Percentiles rank a stretch among this genome's conserved stretches.
These are phyloP conservation scores for Lymantria dispar DNA, from an alignment of 2,888 invertebrate genomes.

Conservation along the genomic window DNA sequence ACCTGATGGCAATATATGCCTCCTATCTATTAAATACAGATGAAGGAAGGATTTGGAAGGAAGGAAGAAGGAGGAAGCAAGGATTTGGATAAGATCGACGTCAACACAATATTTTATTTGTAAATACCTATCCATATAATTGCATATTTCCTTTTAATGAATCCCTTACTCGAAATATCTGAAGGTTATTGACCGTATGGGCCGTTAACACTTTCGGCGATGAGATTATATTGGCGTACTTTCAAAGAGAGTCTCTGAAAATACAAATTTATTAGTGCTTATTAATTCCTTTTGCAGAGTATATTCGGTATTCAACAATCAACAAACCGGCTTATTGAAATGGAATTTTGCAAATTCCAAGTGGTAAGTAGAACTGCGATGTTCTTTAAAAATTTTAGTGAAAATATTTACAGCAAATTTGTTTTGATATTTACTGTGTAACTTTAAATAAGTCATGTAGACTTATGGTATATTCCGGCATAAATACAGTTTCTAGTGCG, in stretches of 20 bases:
- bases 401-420: slow-evolving; percentile 7
- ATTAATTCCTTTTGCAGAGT: slow-evolving; percentile 45
- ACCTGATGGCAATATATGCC: too few relatives aligned
- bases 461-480: slow-evolving; percentile 1
- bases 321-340: slow-evolving; percentile 25
- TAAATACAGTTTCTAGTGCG: slow-evolving; percentile 2
- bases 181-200: slow-evolving; percentile 48
- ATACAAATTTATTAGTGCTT: slow-evolving; percentile 13
- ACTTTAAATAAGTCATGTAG: background rate
- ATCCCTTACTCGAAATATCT: slow-evolving; percentile 9
- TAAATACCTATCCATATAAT: background rate
- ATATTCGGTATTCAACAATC: slow-evolving; percentile 22
- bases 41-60: too few relatives aligned
- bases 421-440: slow-evolving; percentile 5
- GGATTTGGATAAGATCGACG: too few relatives aligned
- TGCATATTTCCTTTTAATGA: background rate
- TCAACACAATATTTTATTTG: too few relatives aligned
- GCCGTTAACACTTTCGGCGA: slow-evolving; percentile 36
- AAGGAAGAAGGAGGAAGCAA: too few relatives aligned
- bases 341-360: slow-evolving; percentile 10
- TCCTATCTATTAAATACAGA: too few relatives aligned
- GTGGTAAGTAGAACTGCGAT: slow-evolving; percentile 9
- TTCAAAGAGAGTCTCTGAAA: slow-evolving; percentile 40
- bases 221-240: slow-evolving; percentile 48
- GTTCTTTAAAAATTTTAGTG: slow-evolving; percentile 9